phyloP scores from a whole-genome alignment of 2,888 invertebrate species.

The Amiota mariae region DNA sequence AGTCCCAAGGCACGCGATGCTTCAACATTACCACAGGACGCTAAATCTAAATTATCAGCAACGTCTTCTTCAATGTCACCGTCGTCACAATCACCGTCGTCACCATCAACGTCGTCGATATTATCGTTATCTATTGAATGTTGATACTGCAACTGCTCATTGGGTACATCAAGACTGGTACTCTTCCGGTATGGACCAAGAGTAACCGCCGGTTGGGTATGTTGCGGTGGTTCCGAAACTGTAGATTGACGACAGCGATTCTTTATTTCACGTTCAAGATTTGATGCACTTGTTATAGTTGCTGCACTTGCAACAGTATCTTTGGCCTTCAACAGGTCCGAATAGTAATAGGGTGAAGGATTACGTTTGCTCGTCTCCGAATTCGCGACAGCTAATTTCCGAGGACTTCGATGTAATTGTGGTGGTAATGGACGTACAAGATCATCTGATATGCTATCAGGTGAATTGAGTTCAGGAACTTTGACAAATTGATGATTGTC shows the following conservation, averaged over 20 bases:
- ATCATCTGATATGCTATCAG: slow-evolving; percentile 79
- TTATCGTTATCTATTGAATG: slow-evolving; percentile 55
- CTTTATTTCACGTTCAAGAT: slow-evolving; percentile 60
- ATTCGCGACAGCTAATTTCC: slow-evolving; percentile 66
- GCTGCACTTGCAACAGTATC: slow-evolving; percentile 40
- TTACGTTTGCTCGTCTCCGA: slow-evolving; percentile 76
- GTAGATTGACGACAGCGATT: slow-evolving; percentile 72
- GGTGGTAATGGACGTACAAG: slow-evolving; percentile 73
- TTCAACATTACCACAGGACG: not conserved
- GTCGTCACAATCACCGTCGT: slow-evolving; percentile 26
- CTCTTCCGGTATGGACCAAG: slow-evolving; percentile 79
- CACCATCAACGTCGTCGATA: not conserved
- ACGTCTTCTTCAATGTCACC: slow-evolving; percentile 24
- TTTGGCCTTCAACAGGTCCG: slow-evolving; percentile 79
- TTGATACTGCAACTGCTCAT: slow-evolving; percentile 51
- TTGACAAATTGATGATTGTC: slow-evolving; percentile 53
- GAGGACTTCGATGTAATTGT: slow-evolving; percentile 70
- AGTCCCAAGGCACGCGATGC: slow-evolving; percentile 22
- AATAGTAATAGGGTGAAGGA: slow-evolving; percentile 89
- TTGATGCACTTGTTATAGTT: slow-evolving; percentile 27
- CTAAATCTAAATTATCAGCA: slow-evolving; percentile 41
- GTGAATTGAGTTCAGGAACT: slow-evolving; percentile 79
- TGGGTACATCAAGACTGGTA: slow-evolving; percentile 83
- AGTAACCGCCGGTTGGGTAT: slow-evolving; percentile 66
- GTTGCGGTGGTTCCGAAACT: slow-evolving; percentile 74